phyloP scores from a whole-genome alignment of 1,140 invertebrate genomes.

The Scaptomyza montana region DNA sequence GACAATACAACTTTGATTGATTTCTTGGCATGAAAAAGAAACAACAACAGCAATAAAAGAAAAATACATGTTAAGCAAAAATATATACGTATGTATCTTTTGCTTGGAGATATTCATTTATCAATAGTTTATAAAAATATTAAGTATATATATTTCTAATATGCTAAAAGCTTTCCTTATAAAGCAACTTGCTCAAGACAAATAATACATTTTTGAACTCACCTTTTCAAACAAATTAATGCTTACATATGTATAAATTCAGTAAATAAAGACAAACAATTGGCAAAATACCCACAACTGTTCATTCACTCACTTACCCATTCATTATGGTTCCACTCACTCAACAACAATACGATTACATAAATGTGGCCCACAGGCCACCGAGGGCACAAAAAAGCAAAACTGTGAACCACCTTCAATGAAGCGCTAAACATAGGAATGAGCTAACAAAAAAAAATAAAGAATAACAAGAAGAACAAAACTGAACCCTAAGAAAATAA shows the following conservation, averaged over 20 bases:
- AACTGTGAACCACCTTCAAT: slow-evolving; percentile 52
- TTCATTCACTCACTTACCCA: slow-evolving; percentile 32
- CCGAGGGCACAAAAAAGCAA: slow-evolving; percentile 33
- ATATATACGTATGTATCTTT: no score
- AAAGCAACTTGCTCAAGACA: neutral
- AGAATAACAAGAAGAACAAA: slow-evolving; percentile 26
- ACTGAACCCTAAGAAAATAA: neutral
- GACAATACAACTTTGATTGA: no score
- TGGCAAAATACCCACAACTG: neutral
- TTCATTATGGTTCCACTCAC: slow-evolving; percentile 10
- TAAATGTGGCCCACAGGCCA: slow-evolving; percentile 58
- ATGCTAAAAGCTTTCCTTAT: no score
- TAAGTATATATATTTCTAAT: no score
- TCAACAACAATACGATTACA: slow-evolving; percentile 60
- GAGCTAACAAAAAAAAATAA: neutral
- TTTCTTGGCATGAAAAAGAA: no score
- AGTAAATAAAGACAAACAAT: slow-evolving; percentile 12
- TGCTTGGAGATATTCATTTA: neutral
- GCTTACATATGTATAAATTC: neutral
- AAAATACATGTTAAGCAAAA: no score
- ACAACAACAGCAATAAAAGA: no score
- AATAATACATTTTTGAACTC: neutral
- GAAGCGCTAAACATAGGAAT: slow-evolving; percentile 43
- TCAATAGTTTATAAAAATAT: neutral
- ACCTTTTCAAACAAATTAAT: slow-evolving; percentile 12